Evolutionary conservation across 2,888 invertebrate genomes (phyloP).

Genomic region (Baccha elongata): DNA sequence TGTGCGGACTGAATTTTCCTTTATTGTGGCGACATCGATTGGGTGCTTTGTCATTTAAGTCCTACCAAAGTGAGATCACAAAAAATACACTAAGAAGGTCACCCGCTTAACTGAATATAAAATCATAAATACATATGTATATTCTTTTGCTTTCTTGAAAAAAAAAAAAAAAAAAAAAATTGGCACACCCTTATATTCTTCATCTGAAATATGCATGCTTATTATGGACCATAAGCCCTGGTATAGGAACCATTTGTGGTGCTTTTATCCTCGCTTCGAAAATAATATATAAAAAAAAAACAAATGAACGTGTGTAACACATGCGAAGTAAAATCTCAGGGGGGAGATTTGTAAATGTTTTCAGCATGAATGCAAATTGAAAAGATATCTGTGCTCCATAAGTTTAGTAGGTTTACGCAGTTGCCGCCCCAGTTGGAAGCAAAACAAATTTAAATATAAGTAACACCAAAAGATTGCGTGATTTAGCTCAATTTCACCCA

Average conservation of each 20-base stretch:
- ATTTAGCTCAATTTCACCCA: conserved; percentile 32
- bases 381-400: conserved; percentile 9
- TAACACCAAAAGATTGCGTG: conserved; percentile 17
- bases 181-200: conserved; percentile 11
- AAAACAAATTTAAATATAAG: conserved; percentile 13
- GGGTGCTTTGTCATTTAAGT: conserved; percentile 54
- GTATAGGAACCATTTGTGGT: conserved; percentile 35
- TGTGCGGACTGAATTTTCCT: conserved; percentile 44
- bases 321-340: conserved; percentile 19
- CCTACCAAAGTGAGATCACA: conserved; percentile 45
- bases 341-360: neutral
- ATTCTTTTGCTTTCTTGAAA: conserved; percentile 1
- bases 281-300: conserved; percentile 3
- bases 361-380: conserved; percentile 19
- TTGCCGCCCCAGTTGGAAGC: neutral
- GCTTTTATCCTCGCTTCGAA: conserved; percentile 20
- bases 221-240: conserved; percentile 11
- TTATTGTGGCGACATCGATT: conserved; percentile 62
- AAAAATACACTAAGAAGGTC: conserved; percentile 37
- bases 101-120: conserved; percentile 36
- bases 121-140: conserved; percentile 1
- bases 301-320: conserved; percentile 29
- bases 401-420: conserved; percentile 8
- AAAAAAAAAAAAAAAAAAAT: conserved; percentile 18
- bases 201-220: conserved; percentile 22